Base-by-base conservation (phyloP, 2,797 vertebrate species). In the Rhyacichthys aspro region DNA sequence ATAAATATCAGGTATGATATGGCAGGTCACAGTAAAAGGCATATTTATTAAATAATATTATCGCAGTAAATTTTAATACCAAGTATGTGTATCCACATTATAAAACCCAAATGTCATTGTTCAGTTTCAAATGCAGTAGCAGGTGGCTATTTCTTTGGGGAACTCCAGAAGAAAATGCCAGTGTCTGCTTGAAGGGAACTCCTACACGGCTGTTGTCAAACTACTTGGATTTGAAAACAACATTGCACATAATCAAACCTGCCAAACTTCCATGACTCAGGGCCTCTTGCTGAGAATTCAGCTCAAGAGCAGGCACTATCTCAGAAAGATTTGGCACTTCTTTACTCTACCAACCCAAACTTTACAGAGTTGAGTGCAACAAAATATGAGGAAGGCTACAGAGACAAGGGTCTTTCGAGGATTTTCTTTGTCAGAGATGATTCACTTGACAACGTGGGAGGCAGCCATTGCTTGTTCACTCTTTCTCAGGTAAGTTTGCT, bases 371-470 rank as follows among this genome's bases (percentile, higher is more conserved):
- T 64, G 12, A 39, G 36, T 34, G 55, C 37, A 16, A 36, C 46
- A 39, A 17, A 0, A 58, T 45, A n/a, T 16, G 44, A 60, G 48
- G 57, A 36, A 52, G 18, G 14, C 14, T 10, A 10, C 8, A 18
- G 45, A 55, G 34, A 18, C 41, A 54, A 57, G 47, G 43, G 53
- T 75, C 32, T 18, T 55, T 76, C 46, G 47, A 79, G 67, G 72
- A 74, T 76, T 68, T 76, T 60, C 60, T 82, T 67, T 54, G 57
- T 57, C 43, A 18, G 34, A 52, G 60, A 75, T 71, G 45, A 79
- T 63, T 74, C 11, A 60, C 50, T 82, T 43, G 1, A 6, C 3
- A 5, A 32, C 54, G 54, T 76, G 52, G 63, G 43, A 80, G 55
- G 59, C 34, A 59, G 59, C 46, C 44, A 3, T 18, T 17, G 44